Conservation (phyloP, 2,888 invertebrate species). For the Parnassius mnemosyne region DNA sequence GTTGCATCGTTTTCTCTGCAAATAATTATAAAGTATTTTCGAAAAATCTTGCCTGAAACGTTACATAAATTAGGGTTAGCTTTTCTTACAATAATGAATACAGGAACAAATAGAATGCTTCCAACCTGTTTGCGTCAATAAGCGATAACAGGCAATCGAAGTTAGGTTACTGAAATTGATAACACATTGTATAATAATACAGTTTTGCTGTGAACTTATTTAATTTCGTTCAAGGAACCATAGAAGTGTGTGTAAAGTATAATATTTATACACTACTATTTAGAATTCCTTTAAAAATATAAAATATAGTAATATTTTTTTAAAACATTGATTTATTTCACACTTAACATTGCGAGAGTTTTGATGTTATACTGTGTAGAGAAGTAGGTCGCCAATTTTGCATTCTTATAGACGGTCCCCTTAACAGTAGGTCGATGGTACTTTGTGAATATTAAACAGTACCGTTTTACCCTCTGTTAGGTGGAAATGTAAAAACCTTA, state of each 20-base stretch:
- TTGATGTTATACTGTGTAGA: conserved; percentile 4
- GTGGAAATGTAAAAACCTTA: no score
- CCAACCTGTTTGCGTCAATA: conserved; percentile 32
- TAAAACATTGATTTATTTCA: no score
- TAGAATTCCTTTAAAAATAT: no score
- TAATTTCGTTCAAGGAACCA: no score
- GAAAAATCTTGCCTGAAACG: no score
- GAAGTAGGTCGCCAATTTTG: conserved; percentile 23
- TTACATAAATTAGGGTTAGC: no score
- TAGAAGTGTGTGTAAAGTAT: no score
- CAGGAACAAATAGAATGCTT: conserved; percentile 7
- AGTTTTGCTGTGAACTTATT: no score
- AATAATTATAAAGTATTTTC: background rate
- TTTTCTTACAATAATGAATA: background rate
- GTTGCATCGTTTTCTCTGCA: background rate
- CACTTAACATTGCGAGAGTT: background rate
- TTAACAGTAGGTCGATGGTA: conserved; percentile 2
- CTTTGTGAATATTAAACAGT: background rate
- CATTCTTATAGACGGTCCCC: conserved; percentile 16
- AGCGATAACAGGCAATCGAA: conserved; percentile 46
- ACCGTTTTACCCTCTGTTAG: no score
- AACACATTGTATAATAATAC: conserved; percentile 23
- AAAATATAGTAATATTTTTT: no score
- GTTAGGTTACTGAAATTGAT: conserved; percentile 47
- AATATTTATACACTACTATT: no score